These are phyloP conservation scores for Syncerus caffer DNA, from an alignment of 2,797 vertebrate genomes.

Conservation along the genomic window DNA sequence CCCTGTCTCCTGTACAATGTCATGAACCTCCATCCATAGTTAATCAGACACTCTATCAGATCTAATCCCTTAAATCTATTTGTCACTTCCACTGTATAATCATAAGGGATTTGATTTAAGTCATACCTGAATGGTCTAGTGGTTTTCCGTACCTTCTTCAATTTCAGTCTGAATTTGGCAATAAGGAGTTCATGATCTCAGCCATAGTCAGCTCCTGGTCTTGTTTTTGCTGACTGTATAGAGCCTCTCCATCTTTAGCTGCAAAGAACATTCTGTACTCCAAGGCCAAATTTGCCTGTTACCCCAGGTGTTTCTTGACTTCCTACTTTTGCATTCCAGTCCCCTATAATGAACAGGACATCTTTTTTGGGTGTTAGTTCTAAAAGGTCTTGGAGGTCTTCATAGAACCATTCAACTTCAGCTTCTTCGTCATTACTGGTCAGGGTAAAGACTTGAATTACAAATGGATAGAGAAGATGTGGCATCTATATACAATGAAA, in stretches of 20 bases:
- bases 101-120: background rate
- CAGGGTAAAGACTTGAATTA: background rate
- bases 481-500: background rate
- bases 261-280: background rate
- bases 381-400: background rate
- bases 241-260: background rate
- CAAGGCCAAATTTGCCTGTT: background rate
- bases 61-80: background rate
- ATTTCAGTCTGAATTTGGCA: background rate
- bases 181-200: background rate
- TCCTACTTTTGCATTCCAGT: background rate
- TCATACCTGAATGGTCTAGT: background rate
- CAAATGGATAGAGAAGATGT: background rate
- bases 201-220: background rate
- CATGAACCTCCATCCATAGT: background rate
- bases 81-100: too few relatives aligned
- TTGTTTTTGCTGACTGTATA: background rate
- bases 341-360: background rate
- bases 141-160: background rate
- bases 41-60: background rate
- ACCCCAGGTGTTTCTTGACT: background rate
- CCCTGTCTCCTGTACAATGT: background rate
- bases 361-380: background rate
- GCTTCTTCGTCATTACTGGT: rapidly evolving
- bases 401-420: background rate